These are phyloP conservation scores for Burhinus oedicnemus DNA, from an alignment of 2,113 vertebrate species.

Conservation along the genomic window DNA sequence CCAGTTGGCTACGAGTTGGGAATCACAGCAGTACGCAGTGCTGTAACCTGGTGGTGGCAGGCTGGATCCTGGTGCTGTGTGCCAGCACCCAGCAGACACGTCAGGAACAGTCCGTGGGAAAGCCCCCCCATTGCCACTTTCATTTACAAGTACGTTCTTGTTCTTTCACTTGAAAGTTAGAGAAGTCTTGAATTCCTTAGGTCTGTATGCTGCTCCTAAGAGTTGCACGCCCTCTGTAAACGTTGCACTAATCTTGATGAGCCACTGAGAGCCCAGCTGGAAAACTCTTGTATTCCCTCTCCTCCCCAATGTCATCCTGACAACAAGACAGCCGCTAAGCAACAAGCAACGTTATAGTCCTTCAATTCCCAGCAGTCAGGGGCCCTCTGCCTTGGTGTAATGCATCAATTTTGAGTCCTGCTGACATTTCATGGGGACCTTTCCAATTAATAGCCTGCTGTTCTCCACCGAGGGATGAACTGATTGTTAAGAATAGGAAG, in stretches of 20 bases:
- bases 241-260: not conserved
- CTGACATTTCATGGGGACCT: not conserved
- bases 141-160: not conserved
- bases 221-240: not conserved
- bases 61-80: not conserved
- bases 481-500: not conserved
- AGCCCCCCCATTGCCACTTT: not conserved
- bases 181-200: not conserved
- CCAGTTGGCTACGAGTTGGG: not conserved
- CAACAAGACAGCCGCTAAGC: slow-evolving; percentile 38
- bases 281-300: not conserved
- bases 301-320: not conserved
- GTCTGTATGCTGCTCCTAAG: not conserved
- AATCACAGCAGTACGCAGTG: not conserved
- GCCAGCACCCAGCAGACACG: not conserved
- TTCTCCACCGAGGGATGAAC: not conserved
- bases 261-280: not conserved
- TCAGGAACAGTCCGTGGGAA: not conserved
- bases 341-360: not conserved
- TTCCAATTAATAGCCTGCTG: not conserved
- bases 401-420: not conserved
- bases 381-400: slow-evolving; percentile 13
- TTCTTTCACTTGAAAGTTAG: not conserved
- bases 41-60: not conserved
- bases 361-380: slow-evolving; percentile 2